Conservation (phyloP, 2,797 vertebrate genomes). For the Acanthornis magna region DNA sequence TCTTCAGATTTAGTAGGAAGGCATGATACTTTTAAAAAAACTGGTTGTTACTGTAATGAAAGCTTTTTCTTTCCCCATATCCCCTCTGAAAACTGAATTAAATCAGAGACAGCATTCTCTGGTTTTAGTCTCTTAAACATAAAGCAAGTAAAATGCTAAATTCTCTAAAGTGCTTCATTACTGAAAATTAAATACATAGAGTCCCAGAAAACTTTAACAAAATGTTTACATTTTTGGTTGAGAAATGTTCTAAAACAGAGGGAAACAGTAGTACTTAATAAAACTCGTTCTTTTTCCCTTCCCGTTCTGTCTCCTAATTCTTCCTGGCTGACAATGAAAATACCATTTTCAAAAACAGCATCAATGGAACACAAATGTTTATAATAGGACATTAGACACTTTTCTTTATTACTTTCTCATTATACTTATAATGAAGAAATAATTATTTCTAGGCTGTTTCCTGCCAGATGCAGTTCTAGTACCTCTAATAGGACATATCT, state of each 20-base stretch:
- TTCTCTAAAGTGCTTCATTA: neutral
- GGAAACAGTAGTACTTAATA: neutral
- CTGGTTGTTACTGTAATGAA: neutral
- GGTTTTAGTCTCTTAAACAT: neutral
- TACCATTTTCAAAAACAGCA: neutral
- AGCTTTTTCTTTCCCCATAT: neutral
- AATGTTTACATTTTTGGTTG: neutral
- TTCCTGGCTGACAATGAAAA: neutral
- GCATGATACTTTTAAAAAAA: neutral
- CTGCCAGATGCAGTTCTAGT: conserved; percentile 55
- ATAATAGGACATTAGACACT: conserved; percentile 12
- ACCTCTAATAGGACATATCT: conserved; percentile 36
- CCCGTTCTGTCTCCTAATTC: neutral
- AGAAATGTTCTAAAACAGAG: neutral
- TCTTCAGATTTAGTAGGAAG: neutral
- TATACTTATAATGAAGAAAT: conserved; percentile 42
- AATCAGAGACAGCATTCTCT: neutral
- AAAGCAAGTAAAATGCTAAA: neutral
- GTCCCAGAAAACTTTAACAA: neutral
- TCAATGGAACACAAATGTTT: conserved; percentile 13
- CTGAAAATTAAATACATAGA: neutral
- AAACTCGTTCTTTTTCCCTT: neutral
- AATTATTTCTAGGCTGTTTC: conserved; percentile 47
- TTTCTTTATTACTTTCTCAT: conserved; percentile 51
- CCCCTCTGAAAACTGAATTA: neutral